These are phyloP conservation scores for Phaetusa simplex DNA, from an alignment of 2,113 vertebrate genomes.

Conservation along the genomic window DNA sequence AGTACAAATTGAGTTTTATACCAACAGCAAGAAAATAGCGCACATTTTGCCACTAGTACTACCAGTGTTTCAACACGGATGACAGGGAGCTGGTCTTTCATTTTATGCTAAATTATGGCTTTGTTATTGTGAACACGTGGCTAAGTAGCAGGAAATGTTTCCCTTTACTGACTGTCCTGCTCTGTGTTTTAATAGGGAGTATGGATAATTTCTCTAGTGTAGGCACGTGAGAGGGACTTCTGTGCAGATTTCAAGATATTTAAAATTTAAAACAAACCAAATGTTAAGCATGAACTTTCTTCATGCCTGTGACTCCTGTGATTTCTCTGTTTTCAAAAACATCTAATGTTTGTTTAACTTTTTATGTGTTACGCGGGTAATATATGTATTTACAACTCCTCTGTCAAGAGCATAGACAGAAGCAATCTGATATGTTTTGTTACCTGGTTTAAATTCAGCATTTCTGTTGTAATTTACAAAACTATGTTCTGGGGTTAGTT, in stretches of 20 bases:
- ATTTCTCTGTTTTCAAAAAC: neutral
- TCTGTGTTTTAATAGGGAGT: neutral
- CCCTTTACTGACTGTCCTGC: neutral
- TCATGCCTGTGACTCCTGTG: neutral
- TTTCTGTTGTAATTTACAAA: neutral
- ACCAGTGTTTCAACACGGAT: neutral
- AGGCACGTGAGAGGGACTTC: neutral
- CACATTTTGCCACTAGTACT: neutral
- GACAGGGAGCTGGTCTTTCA: neutral
- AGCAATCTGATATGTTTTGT: neutral
- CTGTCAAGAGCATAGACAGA: neutral
- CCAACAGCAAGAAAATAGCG: neutral
- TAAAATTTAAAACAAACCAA: neutral
- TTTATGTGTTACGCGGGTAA: neutral
- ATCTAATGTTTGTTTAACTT: neutral
- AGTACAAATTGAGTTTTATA: neutral
- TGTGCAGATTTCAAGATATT: neutral
- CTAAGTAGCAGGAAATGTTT: neutral
- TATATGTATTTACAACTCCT: neutral
- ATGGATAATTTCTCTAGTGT: neutral
- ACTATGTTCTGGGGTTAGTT: neutral
- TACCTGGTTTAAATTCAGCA: neutral
- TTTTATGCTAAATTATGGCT: neutral
- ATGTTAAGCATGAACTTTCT: neutral
- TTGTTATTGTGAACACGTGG: neutral